Evolutionary conservation across 2,113 vertebrate species (phyloP), one percentile per base, ranked within the genome.

Genomic region (Regulus satrapa): DNA sequence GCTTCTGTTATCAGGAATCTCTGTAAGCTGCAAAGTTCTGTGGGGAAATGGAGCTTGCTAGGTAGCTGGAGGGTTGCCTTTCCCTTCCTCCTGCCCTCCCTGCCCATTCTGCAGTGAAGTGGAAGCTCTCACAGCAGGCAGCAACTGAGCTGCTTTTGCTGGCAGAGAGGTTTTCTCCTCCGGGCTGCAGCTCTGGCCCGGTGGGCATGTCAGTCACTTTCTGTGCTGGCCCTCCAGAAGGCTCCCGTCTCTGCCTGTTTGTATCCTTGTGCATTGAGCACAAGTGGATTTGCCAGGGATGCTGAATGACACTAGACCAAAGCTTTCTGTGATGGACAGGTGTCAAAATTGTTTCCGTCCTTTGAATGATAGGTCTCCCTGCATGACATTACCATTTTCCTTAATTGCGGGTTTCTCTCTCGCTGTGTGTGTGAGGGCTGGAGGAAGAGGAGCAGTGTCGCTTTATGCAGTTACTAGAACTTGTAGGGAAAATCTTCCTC

Each of bases 81-180:
- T 79, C 67, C 46, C 40, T 89, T 62, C 45, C 52, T 86, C 21
- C 26, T 85, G 73, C 64, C 64, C 71, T 88, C 52, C 13, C 36
- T 41, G n/a, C 51, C 87, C 1, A 0, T 90, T 93, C 75, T 77
- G 63, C 85, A 93, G 67, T 88, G 55, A 93, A 89, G 59, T 79
- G 71, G 72, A 95, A 95, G 75, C 43, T 88, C 45, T 88, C 85
- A 78, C 86, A 87, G 91, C 73, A 94, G 79, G 63, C 85, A 43
- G 62, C 0, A 0, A 31, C 91, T 84, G 85, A 76, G 19, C 91
- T 92, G 91, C 43, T 49, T 89, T 55, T 72, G 36, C 48, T 91
- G 66, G 63, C 61, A 84, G 76, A 68, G 67, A 38, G 23, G 3
- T 75, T 84, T 85, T 43, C 45, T 91, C 72, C 89, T 91, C 51